A percentile compares a stretch with the other conserved stretches of the same genome.
phyloP scores from a whole-genome alignment of 2,113 vertebrate species.

The Pangasianodon gigas region DNA sequence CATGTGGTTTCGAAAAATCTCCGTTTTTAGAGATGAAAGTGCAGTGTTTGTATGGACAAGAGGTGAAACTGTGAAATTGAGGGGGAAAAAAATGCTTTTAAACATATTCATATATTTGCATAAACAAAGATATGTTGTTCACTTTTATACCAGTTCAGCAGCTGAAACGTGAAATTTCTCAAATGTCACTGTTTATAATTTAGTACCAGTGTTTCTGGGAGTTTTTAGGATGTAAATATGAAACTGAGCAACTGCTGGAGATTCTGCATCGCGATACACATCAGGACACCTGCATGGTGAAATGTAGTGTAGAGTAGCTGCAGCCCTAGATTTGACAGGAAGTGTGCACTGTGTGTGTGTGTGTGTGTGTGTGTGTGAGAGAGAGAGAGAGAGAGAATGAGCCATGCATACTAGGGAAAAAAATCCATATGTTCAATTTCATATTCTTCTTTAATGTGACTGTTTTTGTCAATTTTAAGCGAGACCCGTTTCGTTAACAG shows the following conservation, averaged over 20 bases:
- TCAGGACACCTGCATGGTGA: constrained; percentile 16
- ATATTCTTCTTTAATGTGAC: neutral
- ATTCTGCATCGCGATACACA: neutral
- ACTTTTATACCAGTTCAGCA: neutral
- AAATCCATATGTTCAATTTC: neutral
- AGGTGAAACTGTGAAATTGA: neutral
- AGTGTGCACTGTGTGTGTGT: constrained; percentile 8
- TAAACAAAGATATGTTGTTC: neutral
- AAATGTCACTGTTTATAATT: neutral
- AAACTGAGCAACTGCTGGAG: neutral
- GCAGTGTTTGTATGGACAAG: neutral
- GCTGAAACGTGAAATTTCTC: neutral
- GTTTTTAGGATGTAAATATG: neutral
- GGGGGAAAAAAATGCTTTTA: neutral
- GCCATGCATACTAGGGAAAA: neutral
- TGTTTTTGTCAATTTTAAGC: neutral
- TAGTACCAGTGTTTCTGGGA: neutral
- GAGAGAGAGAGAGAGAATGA: neutral
- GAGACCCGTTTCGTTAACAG: neutral
- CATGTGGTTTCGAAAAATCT: neutral
- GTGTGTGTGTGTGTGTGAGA: constrained; percentile 26
- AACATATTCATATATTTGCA: neutral
- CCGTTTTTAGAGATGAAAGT: neutral
- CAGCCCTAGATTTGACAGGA: constrained; percentile 5
- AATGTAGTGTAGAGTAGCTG: neutral